These are phyloP conservation scores for Eptatretus burgeri DNA, from an alignment of 2,113 vertebrate genomes.

Conservation along the genomic window DNA sequence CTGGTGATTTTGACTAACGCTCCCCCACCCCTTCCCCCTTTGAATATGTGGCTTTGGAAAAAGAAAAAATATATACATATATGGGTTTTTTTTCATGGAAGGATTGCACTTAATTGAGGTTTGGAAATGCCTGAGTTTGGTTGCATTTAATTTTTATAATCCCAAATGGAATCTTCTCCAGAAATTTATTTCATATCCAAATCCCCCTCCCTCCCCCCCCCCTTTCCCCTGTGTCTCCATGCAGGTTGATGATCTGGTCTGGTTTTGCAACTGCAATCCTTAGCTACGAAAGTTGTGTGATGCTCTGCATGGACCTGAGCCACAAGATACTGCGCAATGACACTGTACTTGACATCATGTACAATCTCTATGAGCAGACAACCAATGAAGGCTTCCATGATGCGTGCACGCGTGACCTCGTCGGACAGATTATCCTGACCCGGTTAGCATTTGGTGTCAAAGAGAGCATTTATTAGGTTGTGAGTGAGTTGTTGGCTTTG, in stretches of 20 bases:
- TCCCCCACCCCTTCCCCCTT: background rate
- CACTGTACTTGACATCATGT: conserved; percentile 19
- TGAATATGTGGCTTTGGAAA: background rate
- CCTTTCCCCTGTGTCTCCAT: background rate
- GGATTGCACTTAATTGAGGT: background rate
- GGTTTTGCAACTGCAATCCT: conserved; percentile 17
- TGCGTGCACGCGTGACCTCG: conserved; percentile 15
- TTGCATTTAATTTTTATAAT: background rate
- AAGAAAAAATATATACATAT: background rate
- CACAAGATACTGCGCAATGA: conserved; percentile 22
- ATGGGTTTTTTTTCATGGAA: background rate
- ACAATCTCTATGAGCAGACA: conserved; percentile 10
- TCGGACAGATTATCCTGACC: conserved; percentile 19
- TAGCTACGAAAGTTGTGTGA: conserved; percentile 14
- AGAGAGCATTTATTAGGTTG: background rate
- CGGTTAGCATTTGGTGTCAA: conserved; percentile 14
- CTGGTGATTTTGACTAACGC: background rate
- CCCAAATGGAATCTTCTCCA: background rate
- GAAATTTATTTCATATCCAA: conserved; percentile 9
- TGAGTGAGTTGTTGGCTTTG: too few species aligned
- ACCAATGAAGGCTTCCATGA: conserved; percentile 11
- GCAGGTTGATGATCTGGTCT: conserved; percentile 20
- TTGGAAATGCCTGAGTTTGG: background rate
- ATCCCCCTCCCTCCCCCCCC: background rate
- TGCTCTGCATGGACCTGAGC: conserved; percentile 16